A percentile compares a stretch with the other conserved stretches of the same genome.
These are phyloP conservation scores for Hypothenemus hampei DNA, from an alignment of 1,140 invertebrate species.

Conservation along the genomic window DNA sequence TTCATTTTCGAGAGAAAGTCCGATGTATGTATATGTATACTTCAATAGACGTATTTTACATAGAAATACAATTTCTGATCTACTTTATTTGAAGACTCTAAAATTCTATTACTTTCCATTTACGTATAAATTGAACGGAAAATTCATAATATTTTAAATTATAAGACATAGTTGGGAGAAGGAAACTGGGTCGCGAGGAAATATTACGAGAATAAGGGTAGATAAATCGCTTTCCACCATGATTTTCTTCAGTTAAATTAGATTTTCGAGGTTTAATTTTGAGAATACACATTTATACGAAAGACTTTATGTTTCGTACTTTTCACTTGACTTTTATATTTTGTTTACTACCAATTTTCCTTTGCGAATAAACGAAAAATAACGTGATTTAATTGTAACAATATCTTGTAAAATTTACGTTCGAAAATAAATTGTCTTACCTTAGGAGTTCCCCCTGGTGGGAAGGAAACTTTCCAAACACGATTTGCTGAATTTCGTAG, in stretches of 20 bases:
- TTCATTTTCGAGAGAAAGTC: constrained; percentile 24
- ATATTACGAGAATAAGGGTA: constrained; percentile 17
- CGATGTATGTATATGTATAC: constrained; percentile 25
- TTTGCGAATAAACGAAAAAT: no score
- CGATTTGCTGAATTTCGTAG: no score
- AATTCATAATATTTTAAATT: constrained; percentile 28
- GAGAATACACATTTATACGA: no score
- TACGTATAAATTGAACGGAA: constrained; percentile 27
- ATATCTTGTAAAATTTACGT: no score
- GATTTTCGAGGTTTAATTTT: constrained; percentile 12
- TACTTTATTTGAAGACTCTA: constrained; percentile 28
- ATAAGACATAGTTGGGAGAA: constrained; percentile 12
- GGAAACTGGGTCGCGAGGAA: constrained; percentile 20
- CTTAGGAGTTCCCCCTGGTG: no score
- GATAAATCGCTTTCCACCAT: constrained; percentile 14
- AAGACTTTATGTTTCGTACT: no score
- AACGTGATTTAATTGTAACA: no score
- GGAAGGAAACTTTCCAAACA: no score
- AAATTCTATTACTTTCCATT: constrained; percentile 26
- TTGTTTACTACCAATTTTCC: no score
- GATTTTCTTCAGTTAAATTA: constrained; percentile 21
- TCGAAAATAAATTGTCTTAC: no score
- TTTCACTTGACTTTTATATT: no score
- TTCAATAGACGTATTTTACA: constrained; percentile 28
- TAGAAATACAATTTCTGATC: constrained; percentile 30